Conservation (phyloP, 2,113 vertebrate genomes). For the Melanotaenia duboulayi region DNA sequence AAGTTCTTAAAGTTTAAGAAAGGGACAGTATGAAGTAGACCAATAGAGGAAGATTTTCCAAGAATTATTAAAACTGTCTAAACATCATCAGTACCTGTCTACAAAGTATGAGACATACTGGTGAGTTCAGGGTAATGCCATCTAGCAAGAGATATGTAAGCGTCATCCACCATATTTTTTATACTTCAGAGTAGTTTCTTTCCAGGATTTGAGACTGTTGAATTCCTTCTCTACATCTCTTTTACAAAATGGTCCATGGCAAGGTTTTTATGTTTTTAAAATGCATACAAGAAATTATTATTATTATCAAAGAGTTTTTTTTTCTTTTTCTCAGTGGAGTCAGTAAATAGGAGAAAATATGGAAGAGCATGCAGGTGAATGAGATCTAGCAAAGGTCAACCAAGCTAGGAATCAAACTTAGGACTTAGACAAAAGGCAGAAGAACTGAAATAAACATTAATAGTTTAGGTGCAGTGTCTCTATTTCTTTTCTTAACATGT, state of each 20-base stretch:
- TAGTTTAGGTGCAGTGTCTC: slow-evolving; percentile 17
- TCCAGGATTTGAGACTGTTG: not conserved
- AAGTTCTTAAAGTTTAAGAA: not conserved
- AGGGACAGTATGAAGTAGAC: not conserved
- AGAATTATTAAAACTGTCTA: not conserved
- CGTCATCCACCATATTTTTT: not conserved
- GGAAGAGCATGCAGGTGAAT: not conserved
- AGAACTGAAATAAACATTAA: slow-evolving; percentile 10
- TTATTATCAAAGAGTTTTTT: not conserved
- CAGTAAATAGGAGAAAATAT: not conserved
- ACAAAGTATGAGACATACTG: not conserved
- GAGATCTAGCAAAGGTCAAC: not conserved
- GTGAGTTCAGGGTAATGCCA: not conserved
- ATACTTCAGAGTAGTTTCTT: not conserved
- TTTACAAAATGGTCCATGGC: not conserved
- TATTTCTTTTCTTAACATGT: slow-evolving; percentile 38
- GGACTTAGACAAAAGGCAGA: not conserved
- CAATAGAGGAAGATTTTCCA: not conserved
- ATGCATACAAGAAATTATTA: not conserved
- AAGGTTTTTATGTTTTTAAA: not conserved
- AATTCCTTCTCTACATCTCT: not conserved
- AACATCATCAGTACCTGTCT: not conserved
- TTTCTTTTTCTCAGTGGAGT: not conserved
- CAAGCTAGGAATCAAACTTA: not conserved
- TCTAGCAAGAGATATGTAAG: not conserved